Percentiles rank a stretch among this genome's conserved stretches.
phyloP scores from a whole-genome alignment of 2,888 invertebrate species.

The Beris morrisii region DNA sequence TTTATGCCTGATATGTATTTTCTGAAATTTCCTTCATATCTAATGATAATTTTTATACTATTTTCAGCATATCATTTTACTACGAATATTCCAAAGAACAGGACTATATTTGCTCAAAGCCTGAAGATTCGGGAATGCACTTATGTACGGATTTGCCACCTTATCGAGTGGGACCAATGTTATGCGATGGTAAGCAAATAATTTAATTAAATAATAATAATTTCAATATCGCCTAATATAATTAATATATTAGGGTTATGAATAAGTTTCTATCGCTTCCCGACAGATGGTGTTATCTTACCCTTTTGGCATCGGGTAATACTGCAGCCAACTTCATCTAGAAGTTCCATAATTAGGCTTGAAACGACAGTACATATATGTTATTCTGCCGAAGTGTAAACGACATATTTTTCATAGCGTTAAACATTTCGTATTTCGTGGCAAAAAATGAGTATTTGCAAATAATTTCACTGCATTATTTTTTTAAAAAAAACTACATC shows the following conservation, averaged over 20 bases:
- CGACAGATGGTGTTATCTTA: no score
- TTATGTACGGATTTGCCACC: slow-evolving; percentile 82
- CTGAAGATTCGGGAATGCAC: slow-evolving; percentile 95
- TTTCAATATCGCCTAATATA: not conserved
- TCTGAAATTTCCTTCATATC: not conserved
- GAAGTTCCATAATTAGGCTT: not conserved
- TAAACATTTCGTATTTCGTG: no score
- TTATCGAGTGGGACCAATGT: slow-evolving; percentile 69
- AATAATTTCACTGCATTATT: no score
- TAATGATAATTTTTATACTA: slow-evolving; percentile 15
- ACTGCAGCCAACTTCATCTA: not conserved
- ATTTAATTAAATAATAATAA: not conserved
- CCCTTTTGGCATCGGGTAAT: no score
- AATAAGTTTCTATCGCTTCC: no score
- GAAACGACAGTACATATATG: no score
- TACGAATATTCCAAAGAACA: slow-evolving; percentile 86
- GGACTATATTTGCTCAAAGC: slow-evolving; percentile 96
- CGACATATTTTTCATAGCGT: no score
- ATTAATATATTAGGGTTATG: not conserved
- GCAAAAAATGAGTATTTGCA: no score
- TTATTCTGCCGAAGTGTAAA: no score
- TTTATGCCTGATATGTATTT: slow-evolving; percentile 14
- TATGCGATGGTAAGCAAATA: slow-evolving; percentile 69
- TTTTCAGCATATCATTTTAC: slow-evolving; percentile 71
- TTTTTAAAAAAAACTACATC: no score